Percentiles rank a stretch among this genome's conserved stretches.
Evolutionary conservation across 2,797 vertebrate species (phyloP).

Genomic region (Danio aesculapii): DNA sequence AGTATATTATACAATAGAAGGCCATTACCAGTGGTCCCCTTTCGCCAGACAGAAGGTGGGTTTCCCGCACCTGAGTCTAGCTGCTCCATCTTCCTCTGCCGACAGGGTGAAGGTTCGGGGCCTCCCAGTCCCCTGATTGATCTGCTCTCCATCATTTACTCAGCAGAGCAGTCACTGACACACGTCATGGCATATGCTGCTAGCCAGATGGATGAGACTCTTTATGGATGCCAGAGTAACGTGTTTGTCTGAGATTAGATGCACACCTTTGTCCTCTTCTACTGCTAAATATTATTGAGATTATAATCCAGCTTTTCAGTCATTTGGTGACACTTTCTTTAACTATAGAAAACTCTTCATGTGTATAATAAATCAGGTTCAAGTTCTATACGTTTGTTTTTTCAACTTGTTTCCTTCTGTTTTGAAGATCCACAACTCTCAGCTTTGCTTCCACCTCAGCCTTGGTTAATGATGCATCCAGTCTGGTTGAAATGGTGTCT

Average conservation of each 20-base stretch:
- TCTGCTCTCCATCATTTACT: slow-evolving; percentile 67
- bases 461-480: slow-evolving; percentile 95
- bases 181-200: slow-evolving; percentile 70
- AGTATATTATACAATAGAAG: slow-evolving; percentile 1
- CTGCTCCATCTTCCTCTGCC: slow-evolving; percentile 80
- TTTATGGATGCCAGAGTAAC: slow-evolving; percentile 80
- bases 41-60: slow-evolving; percentile 73
- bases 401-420: neutral
- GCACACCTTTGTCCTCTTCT: slow-evolving; percentile 16
- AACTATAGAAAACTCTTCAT: neutral
- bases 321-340: neutral
- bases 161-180: slow-evolving; percentile 72
- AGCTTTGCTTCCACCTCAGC: slow-evolving; percentile 85
- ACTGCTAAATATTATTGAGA: neutral
- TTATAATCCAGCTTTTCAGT: neutral
- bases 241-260: slow-evolving; percentile 69
- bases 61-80: slow-evolving; percentile 79
- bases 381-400: neutral
- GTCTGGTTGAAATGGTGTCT: slow-evolving; percentile 91
- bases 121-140: slow-evolving; percentile 74
- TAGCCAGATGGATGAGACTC: slow-evolving; percentile 82
- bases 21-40: slow-evolving; percentile 49
- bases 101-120: slow-evolving; percentile 73
- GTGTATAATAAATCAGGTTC: neutral
- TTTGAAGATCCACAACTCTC: slow-evolving; percentile 15